These are phyloP conservation scores for Tholera decimalis DNA, from an alignment of 2,888 invertebrate genomes.

Conservation along the genomic window DNA sequence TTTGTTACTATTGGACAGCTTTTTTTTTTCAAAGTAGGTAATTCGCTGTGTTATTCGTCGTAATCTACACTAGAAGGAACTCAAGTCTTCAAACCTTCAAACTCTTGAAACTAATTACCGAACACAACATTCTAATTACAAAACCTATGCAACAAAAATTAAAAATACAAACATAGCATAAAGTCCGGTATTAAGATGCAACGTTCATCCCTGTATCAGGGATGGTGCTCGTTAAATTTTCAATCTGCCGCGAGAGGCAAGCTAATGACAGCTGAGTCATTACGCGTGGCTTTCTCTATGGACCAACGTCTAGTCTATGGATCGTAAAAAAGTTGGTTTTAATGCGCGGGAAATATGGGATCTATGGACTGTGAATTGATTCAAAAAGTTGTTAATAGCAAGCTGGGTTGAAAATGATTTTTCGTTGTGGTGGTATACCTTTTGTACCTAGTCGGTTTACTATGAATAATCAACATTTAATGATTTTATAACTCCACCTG, in stretches of 20 bases:
- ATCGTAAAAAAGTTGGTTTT: conserved; percentile 54
- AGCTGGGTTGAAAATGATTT: not conserved
- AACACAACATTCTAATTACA: not conserved
- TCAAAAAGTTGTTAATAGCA: not conserved
- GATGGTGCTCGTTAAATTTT: conserved; percentile 63
- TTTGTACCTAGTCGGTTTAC: too few species aligned
- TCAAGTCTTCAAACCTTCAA: too few species aligned
- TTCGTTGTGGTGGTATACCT: not conserved
- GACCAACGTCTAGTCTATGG: conserved; percentile 57
- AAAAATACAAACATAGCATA: conserved; percentile 58
- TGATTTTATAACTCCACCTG: too few species aligned
- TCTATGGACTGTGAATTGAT: conserved; percentile 21
- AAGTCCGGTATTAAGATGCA: conserved; percentile 53
- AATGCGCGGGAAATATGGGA: conserved; percentile 41
- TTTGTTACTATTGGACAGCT: too few species aligned
- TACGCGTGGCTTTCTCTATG: conserved; percentile 63
- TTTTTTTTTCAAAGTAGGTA: too few species aligned
- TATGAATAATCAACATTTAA: too few species aligned
- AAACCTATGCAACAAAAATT: conserved; percentile 33
- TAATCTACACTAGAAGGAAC: too few species aligned
- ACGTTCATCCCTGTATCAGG: conserved; percentile 54
- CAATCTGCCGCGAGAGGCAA: conserved; percentile 61
- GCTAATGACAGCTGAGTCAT: conserved; percentile 76
- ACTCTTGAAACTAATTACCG: not conserved
- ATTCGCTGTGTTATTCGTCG: too few species aligned